Conservation (phyloP, 2,888 invertebrate species). For the Isotomurus palustris region DNA sequence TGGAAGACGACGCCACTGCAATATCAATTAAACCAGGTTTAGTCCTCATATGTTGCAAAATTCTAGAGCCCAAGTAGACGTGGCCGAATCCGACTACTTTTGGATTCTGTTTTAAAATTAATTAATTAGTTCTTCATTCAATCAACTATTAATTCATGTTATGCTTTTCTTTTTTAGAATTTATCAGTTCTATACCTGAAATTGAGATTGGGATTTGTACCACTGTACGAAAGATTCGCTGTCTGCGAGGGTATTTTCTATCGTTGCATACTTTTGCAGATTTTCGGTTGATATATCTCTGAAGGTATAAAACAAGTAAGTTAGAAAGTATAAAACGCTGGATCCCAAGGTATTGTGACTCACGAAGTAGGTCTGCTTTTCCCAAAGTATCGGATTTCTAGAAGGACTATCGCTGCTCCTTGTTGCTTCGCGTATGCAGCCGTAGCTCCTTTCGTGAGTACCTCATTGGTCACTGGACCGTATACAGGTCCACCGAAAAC, state of each 20-base stretch:
- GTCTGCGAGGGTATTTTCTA: background rate
- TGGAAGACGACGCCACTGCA: conserved; percentile 24
- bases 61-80: background rate
- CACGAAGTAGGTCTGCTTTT: conserved; percentile 25
- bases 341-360: background rate
- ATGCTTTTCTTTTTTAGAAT: too few species aligned
- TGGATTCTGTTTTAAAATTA: background rate
- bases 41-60: background rate
- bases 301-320: background rate
- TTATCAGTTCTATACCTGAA: background rate
- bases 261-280: background rate
- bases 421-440: conserved; percentile 24
- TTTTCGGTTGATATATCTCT: conserved; percentile 3
- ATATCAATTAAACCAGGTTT: conserved; percentile 22
- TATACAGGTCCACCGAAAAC: conserved; percentile 22
- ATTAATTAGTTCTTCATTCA: background rate
- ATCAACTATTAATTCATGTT: too few species aligned
- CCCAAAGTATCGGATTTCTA: conserved; percentile 25
- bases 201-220: background rate
- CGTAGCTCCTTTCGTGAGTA: conserved; percentile 17
- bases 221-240: background rate
- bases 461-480: conserved; percentile 10
- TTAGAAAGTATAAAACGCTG: too few species aligned
- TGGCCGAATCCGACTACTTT: conserved; percentile 9
- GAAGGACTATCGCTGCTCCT: conserved; percentile 22